Percentiles rank a stretch among this genome's conserved stretches.
These are phyloP conservation scores for Thera britannica DNA, from an alignment of 2,888 invertebrate species.

Conservation along the genomic window DNA sequence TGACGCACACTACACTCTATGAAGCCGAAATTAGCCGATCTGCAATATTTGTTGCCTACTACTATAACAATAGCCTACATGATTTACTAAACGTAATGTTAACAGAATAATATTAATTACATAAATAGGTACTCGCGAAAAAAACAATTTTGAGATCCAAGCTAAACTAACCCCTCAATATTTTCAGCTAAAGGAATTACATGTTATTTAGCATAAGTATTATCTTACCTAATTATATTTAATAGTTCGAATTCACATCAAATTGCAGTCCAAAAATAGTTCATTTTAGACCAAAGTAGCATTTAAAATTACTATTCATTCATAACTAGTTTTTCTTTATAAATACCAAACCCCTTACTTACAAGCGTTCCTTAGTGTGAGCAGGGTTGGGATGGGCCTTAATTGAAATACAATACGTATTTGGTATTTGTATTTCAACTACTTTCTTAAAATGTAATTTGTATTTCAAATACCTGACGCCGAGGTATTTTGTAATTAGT, in stretches of 20 bases:
- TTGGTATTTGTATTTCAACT: too few species aligned
- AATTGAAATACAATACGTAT: too few species aligned
- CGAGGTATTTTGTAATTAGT: too few species aligned
- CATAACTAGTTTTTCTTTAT: neutral
- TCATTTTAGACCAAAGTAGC: slow-evolving; percentile 5
- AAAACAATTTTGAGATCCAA: slow-evolving; percentile 17
- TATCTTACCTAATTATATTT: slow-evolving; percentile 8
- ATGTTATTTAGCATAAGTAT: slow-evolving; percentile 9
- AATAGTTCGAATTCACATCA: slow-evolving; percentile 21
- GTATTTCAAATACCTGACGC: too few species aligned
- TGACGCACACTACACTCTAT: too few species aligned
- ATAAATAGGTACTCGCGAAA: neutral
- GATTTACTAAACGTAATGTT: neutral
- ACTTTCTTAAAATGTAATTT: too few species aligned
- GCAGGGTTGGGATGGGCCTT: too few species aligned
- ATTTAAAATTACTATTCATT: neutral
- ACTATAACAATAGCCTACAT: neutral
- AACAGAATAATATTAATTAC: neutral
- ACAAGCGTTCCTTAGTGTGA: too few species aligned
- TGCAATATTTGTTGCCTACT: too few species aligned
- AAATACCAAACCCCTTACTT: neutral
- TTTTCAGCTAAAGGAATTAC: slow-evolving; percentile 4
- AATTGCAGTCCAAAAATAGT: slow-evolving; percentile 22
- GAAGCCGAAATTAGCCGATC: too few species aligned
- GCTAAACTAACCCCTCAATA: neutral